A percentile compares a stretch with the other conserved stretches of the same genome.
Evolutionary conservation across 2,113 vertebrate species (phyloP).

Genomic region (Gnathonemus longibarbis): DNA sequence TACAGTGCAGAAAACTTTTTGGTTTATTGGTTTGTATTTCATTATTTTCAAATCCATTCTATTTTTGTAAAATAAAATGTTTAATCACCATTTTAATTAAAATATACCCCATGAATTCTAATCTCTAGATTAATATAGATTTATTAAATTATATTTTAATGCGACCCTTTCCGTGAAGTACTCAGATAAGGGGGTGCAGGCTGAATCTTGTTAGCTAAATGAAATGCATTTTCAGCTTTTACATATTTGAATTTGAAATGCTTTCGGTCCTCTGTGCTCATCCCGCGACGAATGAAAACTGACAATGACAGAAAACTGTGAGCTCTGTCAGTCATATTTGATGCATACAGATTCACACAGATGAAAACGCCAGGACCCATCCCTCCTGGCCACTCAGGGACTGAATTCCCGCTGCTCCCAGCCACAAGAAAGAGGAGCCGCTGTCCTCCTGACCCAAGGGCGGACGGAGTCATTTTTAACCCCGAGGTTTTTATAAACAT

Average conservation of each 20-base stretch:
- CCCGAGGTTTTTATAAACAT: slow-evolving; percentile 13
- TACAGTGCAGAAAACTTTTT: neutral
- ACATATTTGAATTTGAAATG: neutral
- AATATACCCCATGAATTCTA: neutral
- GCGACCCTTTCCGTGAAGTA: neutral
- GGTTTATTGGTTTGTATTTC: neutral
- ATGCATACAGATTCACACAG: neutral
- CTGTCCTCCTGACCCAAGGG: neutral
- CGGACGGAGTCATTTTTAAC: slow-evolving; percentile 6
- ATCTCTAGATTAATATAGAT: neutral
- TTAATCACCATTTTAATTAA: neutral
- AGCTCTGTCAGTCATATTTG: neutral
- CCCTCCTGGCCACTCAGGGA: neutral
- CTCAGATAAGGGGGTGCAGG: neutral
- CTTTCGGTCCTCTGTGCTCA: neutral
- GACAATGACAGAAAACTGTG: neutral
- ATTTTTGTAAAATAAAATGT: neutral
- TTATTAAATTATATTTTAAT: slow-evolving; percentile 1
- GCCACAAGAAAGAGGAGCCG: neutral
- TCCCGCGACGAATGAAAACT: neutral
- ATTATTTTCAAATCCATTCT: neutral
- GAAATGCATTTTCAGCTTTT: neutral
- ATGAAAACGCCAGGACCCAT: neutral
- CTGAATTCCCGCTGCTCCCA: neutral
- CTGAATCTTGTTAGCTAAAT: neutral